Base-by-base conservation (phyloP, 2,113 vertebrate genomes). In the Solea solea region DNA sequence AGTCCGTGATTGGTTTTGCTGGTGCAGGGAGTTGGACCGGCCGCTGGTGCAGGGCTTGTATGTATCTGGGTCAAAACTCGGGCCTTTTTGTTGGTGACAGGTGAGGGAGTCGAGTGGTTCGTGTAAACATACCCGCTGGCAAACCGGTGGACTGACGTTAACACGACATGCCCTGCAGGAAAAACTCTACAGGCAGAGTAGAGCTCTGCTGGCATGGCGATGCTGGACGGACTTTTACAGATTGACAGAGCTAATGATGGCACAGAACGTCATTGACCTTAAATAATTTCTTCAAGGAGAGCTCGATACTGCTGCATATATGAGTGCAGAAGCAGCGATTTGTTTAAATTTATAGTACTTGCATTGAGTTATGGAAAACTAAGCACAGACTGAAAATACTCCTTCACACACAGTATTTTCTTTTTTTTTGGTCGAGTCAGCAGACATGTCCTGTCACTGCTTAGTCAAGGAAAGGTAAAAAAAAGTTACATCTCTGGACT, bases 391-490 rank as follows among this genome's bases (percentile, higher is more conserved):
- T 10, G n/a, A 39, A 46, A 14, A 60, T 28, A 53, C 21, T 16
- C 44, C 40, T 5, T 27, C 66, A 49, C 21, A 60, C 16, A 16
- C 56, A 21, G 51, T 56, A 34, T 13, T 48, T 12, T 13, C 1
- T 34, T 1, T 40, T 25, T 63, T 48, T 56, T 53, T 27, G 44
- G 59, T 12, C n/a, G 61, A 46, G 73, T 83, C 77, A 72, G 80
- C 81, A 71, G 56, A 69, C 63, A 12, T 16, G 34, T 10, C 44
- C 28, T 27, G 11, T 13, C n/a, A 3, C 34, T 85, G 83, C 85
- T 84, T 85, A 68, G 40, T 89, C 67, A 85, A 80, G 74, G 46
- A 76, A 79, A 69, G 56, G 7, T 64, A 75, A 72, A 54, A 53
- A 69, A 75, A 74, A 58, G 55, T 13, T 60, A 48, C 64, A 76